A percentile compares a stretch with the other conserved stretches of the same genome.
phyloP scores from a whole-genome alignment of 2,797 vertebrate species.

The Danio tinwini region DNA sequence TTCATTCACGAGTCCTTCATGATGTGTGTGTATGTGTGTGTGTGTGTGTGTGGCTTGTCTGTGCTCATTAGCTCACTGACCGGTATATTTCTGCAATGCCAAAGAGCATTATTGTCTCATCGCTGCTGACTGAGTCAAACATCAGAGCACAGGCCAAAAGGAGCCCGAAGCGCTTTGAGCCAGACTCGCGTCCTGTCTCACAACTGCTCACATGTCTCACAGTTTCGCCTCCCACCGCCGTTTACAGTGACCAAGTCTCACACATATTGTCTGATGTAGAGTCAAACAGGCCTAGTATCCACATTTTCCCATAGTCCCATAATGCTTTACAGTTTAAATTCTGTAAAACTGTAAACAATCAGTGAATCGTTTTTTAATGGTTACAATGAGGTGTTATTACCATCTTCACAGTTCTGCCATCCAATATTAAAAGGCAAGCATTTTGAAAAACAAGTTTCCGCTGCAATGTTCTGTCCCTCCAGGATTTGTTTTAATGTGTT shows the following conservation, averaged over 20 bases:
- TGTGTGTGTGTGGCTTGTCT: conserved; percentile 49
- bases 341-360: too few relatives aligned
- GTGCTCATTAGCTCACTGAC: conserved; percentile 60
- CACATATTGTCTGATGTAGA: not conserved
- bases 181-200: conserved; percentile 51
- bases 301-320: too few relatives aligned
- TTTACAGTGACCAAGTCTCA: not conserved
- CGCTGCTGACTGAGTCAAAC: conserved; percentile 63
- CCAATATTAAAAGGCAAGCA: too few relatives aligned
- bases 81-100: conserved; percentile 57
- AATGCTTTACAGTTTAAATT: too few relatives aligned
- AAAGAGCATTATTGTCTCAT: conserved; percentile 61
- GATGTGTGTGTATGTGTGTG: conserved; percentile 11
- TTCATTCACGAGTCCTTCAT: conserved; percentile 32
- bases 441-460: too few relatives aligned
- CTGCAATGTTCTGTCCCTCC: too few relatives aligned
- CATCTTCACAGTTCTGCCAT: too few relatives aligned
- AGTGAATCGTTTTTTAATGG: too few relatives aligned
- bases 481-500: too few relatives aligned
- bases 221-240: not conserved
- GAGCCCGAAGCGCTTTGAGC: conserved; percentile 53
- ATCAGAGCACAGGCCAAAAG: conserved; percentile 55
- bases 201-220: conserved; percentile 48
- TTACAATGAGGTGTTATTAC: too few relatives aligned
- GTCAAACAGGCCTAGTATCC: not conserved